Evolutionary conservation across 2,113 vertebrate species (phyloP).

Genomic region (Thunnus maccoyii): DNA sequence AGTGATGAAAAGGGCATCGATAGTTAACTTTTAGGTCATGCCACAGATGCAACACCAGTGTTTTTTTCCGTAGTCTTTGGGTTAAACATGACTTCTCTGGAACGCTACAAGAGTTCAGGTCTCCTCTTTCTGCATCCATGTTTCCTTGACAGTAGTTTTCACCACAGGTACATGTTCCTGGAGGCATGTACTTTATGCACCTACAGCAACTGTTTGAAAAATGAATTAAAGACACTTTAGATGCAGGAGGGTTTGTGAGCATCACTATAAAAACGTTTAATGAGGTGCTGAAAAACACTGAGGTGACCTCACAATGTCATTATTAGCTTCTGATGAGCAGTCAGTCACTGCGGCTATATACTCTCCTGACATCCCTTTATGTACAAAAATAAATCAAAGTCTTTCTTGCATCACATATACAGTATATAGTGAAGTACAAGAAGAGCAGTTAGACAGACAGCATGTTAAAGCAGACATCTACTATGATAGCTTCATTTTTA

Average conservation of each 20-base stretch:
- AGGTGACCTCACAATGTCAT: conserved; percentile 16
- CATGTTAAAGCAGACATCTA: background rate
- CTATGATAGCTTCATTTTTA: too few relatives aligned
- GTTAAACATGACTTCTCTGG: background rate
- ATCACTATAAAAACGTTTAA: background rate
- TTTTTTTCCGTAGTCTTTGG: background rate
- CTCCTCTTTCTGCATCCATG: background rate
- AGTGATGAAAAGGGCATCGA: background rate
- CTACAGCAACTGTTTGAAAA: conserved; percentile 24
- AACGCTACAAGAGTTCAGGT: conserved; percentile 11
- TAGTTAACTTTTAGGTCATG: background rate
- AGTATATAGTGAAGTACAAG: background rate
- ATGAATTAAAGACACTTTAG: conserved; percentile 13
- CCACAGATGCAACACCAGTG: background rate
- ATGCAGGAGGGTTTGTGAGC: background rate
- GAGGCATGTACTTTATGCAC: background rate
- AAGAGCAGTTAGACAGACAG: background rate
- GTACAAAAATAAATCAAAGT: background rate
- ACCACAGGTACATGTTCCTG: background rate
- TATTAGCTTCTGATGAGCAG: background rate
- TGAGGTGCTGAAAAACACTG: background rate
- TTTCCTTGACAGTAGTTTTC: conserved; percentile 7
- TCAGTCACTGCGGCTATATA: background rate
- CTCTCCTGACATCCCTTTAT: background rate
- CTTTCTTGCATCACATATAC: background rate